These are phyloP conservation scores for Bombus polaris DNA, from an alignment of 1,140 invertebrate genomes.

Conservation along the genomic window DNA sequence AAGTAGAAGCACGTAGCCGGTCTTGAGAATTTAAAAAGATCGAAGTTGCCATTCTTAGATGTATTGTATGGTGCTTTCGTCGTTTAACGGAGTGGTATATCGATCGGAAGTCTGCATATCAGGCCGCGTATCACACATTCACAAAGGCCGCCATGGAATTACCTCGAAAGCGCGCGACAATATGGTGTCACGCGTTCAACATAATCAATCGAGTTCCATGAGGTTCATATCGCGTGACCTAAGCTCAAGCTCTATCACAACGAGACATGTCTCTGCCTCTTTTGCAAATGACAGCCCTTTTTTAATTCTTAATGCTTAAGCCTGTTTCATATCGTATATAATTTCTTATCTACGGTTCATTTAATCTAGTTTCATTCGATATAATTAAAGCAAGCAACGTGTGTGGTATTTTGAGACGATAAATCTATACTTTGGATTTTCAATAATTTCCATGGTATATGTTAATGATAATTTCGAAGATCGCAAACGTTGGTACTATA, in stretches of 20 bases:
- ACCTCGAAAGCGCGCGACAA: neutral
- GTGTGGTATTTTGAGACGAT: neutral
- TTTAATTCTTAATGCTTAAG: neutral
- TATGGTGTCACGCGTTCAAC: conserved; percentile 1
- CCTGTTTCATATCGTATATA: neutral
- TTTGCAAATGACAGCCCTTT: neutral
- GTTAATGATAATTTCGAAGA: neutral
- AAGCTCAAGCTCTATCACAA: conserved; percentile 60
- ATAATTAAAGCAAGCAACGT: neutral
- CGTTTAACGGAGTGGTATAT: neutral
- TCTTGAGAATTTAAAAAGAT: neutral
- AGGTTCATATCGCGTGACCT: conserved; percentile 73
- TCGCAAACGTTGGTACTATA: neutral
- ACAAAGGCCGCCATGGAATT: neutral
- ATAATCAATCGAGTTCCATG: conserved; percentile 11
- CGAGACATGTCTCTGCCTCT: conserved; percentile 54
- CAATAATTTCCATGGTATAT: neutral
- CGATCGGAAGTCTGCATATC: conserved; percentile 1
- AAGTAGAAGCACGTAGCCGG: too few relatives aligned
- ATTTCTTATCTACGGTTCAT: neutral
- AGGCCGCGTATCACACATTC: neutral
- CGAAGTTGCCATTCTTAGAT: neutral
- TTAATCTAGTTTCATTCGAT: neutral
- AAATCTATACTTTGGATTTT: neutral
- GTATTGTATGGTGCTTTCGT: too few relatives aligned